Conservation (phyloP, 37 sponge, comb jelly and placozoan species). For the Cladorhizidae sp. region DNA sequence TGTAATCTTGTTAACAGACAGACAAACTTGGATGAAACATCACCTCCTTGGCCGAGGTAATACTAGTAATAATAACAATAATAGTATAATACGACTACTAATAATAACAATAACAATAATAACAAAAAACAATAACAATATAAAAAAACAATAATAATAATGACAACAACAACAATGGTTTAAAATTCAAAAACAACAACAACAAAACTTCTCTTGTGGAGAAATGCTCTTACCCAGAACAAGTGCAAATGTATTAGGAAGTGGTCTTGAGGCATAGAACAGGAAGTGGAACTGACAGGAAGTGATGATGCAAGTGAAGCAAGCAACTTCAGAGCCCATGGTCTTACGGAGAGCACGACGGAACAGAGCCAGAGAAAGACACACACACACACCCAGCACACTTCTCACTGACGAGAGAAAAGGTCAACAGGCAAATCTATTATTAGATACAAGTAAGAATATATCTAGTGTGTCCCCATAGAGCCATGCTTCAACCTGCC, state of each 20-base stretch:
- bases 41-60: too few relatives aligned
- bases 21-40: too few relatives aligned
- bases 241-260: conserved; percentile 98
- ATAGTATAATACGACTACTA: too few relatives aligned
- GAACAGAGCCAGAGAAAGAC: conserved; percentile 56
- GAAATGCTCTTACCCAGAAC: conserved; percentile 70
- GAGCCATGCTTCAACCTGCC: too few relatives aligned
- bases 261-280: conserved; percentile 94
- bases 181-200: too few relatives aligned
- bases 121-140: too few relatives aligned
- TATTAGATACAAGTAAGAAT: background rate
- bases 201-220: too few relatives aligned
- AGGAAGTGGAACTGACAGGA: conserved; percentile 94
- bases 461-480: background rate
- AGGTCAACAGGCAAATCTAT: background rate
- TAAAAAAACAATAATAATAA: too few relatives aligned
- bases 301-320: conserved; percentile 65
- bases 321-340: conserved; percentile 57
- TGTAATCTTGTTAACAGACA: too few relatives aligned
- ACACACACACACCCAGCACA: conserved; percentile 77
- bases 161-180: too few relatives aligned
- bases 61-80: too few relatives aligned
- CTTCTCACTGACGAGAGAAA: conserved; percentile 51
- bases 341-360: conserved; percentile 49
- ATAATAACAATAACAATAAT: too few relatives aligned